Evolutionary conservation across 2,888 invertebrate genomes (phyloP).

Genomic region (Apamea crenata): DNA sequence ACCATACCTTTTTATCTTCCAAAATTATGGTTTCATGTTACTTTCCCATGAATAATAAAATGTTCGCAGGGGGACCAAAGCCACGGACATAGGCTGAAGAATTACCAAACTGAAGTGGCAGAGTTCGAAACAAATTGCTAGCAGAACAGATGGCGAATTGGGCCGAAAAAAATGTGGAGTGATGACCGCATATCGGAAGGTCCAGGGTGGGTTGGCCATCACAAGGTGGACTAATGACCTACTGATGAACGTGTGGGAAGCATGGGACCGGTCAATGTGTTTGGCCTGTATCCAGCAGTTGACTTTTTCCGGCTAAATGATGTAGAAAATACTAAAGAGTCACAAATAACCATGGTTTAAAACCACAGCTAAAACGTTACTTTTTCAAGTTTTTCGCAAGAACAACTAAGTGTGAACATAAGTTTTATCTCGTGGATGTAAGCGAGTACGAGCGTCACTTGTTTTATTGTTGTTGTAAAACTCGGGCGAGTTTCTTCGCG

Average conservation of each 20-base stretch:
- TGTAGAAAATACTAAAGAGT: not conserved
- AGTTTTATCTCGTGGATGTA: slow-evolving; percentile 64
- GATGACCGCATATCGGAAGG: not conserved
- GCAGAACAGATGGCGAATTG: not conserved
- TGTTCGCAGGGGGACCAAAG: not conserved
- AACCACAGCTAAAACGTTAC: slow-evolving; percentile 22
- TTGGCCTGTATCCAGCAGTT: too few species aligned
- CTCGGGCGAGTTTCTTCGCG: slow-evolving; percentile 58
- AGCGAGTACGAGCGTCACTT: slow-evolving; percentile 65
- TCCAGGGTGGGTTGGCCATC: not conserved
- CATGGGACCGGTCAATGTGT: fast-evolving
- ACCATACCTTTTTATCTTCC: slow-evolving; percentile 19
- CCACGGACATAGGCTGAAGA: not conserved
- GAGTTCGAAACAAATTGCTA: not conserved
- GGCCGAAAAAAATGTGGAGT: not conserved
- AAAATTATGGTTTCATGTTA: slow-evolving; percentile 37
- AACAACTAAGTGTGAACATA: slow-evolving; percentile 54
- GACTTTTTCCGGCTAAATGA: not conserved
- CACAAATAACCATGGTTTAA: not conserved
- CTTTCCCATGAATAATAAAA: slow-evolving; percentile 32
- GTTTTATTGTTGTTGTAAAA: slow-evolving; percentile 76
- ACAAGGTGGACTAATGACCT: too few species aligned
- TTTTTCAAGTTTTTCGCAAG: slow-evolving; percentile 33
- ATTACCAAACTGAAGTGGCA: not conserved
- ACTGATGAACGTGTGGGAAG: not conserved